These are phyloP conservation scores for Nannobrachium achirus DNA, from an alignment of 2,113 vertebrate species.

Conservation along the genomic window DNA sequence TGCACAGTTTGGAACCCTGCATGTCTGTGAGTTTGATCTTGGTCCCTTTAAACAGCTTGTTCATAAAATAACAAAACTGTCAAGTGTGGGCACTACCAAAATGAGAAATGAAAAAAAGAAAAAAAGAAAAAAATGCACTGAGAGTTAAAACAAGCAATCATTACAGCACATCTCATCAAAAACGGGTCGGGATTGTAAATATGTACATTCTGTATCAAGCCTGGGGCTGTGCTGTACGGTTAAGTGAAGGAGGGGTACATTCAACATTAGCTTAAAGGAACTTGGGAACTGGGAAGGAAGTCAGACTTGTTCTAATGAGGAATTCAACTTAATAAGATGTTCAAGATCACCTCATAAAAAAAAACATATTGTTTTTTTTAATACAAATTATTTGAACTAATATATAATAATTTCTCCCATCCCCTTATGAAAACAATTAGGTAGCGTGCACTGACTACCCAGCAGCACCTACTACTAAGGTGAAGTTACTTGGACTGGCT, in stretches of 20 bases:
- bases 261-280: conserved; percentile 63
- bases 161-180: conserved; percentile 48
- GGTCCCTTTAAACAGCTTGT: conserved; percentile 80
- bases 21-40: conserved; percentile 66
- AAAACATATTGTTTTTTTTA: conserved; percentile 53
- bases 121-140: conserved; percentile 7
- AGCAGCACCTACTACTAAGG: conserved; percentile 43
- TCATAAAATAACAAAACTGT: conserved; percentile 66
- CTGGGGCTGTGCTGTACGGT: conserved; percentile 54
- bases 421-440: conserved; percentile 41
- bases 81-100: conserved; percentile 51
- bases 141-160: conserved; percentile 32
- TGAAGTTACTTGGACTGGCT: conserved; percentile 45
- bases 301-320: conserved; percentile 45
- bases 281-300: conserved; percentile 39
- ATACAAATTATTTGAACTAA: conserved; percentile 53
- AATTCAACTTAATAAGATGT: conserved; percentile 47
- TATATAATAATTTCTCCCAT: conserved; percentile 30
- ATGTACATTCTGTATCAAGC: conserved; percentile 70
- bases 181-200: conserved; percentile 52
- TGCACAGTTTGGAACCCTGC: conserved; percentile 36
- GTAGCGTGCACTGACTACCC: conserved; percentile 52
- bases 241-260: conserved; percentile 67
- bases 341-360: conserved; percentile 56
- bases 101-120: conserved; percentile 9